Base-by-base conservation (phyloP, 2,113 vertebrate species). In the Lophius piscatorius region DNA sequence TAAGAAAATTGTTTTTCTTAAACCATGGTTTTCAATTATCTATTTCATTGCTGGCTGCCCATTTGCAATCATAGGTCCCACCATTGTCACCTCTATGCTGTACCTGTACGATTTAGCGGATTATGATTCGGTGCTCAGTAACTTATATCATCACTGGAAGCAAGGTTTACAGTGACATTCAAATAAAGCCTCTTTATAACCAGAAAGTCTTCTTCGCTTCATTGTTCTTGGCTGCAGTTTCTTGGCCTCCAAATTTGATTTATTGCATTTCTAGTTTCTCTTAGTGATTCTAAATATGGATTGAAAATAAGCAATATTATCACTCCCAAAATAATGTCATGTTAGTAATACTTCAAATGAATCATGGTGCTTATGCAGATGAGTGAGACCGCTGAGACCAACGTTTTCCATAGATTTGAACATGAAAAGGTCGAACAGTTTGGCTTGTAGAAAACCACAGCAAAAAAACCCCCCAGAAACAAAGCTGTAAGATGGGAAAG, bases 341-440 rank as follows among this genome's bases (percentile, higher is more conserved):
- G 35, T 40, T 21, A 18, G 16, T 14, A 29, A 8, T 11, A 23
- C 72, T 44, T 55, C 5, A 29, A 11, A 67, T 60, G 13, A 56
- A 51, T 36, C 33, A 38, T n/a, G n/a, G 34, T 26, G 42, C n/a
- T 12, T 17, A 56, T 47, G 58, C 23, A 49, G 58, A 73, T 59
- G 55, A 60, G 63, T 55, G 9, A 57, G 58, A 45, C 39, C 23
- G 11, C 5, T 1, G n/a, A 61, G 45, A 69, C 72, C 26, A 41
- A 24, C 1, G 4, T 41, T 73, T 41, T 17, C 23, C 9, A 38
- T 13, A 35, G 48, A 58, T 47, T 33, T 36, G 20, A 50, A 38
- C 51, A 71, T 58, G 34, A 70, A 68, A 64, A 58, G 68, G 54
- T 73, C 71, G 74, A 84, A 74, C 79, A 70, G 69, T 74, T 73